Evolutionary conservation across 2,113 vertebrate genomes (phyloP).

Genomic region (Meleagris gallopavo): DNA sequence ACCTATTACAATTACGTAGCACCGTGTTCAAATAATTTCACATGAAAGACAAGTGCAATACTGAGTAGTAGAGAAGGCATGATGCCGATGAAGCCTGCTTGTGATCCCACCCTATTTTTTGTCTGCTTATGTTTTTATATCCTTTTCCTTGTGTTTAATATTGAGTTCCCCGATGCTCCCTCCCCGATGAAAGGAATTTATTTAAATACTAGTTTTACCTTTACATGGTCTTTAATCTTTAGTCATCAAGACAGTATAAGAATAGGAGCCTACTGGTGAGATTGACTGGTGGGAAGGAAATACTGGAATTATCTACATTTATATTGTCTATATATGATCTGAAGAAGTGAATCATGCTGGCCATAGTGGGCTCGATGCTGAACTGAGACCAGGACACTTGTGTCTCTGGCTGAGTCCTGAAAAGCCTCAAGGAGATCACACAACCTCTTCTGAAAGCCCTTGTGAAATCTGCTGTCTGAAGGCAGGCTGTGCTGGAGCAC

Average conservation of each 20-base stretch:
- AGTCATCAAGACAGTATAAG: neutral
- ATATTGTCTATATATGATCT: neutral
- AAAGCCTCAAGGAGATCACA: neutral
- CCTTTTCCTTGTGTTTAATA: neutral
- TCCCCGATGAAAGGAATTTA: neutral
- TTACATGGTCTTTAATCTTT: neutral
- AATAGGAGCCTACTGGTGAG: neutral
- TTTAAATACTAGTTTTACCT: neutral
- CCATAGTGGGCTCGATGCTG: neutral
- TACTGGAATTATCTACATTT: neutral
- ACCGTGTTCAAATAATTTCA: neutral
- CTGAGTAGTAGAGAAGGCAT: neutral
- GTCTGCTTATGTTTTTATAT: neutral
- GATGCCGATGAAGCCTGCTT: neutral
- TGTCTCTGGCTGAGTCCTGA: neutral
- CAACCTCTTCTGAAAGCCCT: neutral
- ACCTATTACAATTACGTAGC: neutral
- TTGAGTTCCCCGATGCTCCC: neutral
- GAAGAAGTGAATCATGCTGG: neutral
- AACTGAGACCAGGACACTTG: neutral
- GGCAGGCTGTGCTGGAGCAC: neutral
- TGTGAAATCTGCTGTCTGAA: neutral
- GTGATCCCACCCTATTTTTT: neutral
- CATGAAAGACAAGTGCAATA: neutral
- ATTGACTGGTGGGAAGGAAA: neutral